Evolutionary conservation across 2,113 vertebrate species (phyloP).

Genomic region (Albula goreensis): DNA sequence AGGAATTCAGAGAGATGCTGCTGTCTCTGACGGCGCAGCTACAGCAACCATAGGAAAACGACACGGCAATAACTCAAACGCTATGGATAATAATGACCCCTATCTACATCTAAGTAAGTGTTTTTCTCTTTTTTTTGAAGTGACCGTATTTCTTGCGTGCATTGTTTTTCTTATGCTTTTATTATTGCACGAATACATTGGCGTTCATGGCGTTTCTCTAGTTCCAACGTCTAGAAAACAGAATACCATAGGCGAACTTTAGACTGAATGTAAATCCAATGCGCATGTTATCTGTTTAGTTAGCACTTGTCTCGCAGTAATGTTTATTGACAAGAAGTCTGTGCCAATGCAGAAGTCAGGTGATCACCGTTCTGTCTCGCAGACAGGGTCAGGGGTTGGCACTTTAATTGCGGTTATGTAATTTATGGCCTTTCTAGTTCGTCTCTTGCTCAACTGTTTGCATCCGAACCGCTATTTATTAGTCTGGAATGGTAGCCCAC

Average conservation of each 20-base stretch:
- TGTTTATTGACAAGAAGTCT: conserved; percentile 45
- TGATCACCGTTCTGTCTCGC: conserved; percentile 65
- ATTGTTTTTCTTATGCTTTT: background rate
- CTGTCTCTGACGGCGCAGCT: conserved; percentile 48
- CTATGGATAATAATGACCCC: conserved; percentile 72
- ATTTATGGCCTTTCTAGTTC: conserved; percentile 71
- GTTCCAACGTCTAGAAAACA: conserved; percentile 37
- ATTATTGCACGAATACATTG: background rate
- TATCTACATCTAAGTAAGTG: conserved; percentile 75
- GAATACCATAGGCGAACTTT: conserved; percentile 51
- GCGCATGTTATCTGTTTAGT: conserved; percentile 32
- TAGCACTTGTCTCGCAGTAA: conserved; percentile 26
- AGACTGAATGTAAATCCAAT: conserved; percentile 31
- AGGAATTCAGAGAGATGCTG: conserved; percentile 71
- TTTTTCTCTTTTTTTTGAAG: background rate
- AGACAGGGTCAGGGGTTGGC: conserved; percentile 78
- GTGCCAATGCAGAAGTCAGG: conserved; percentile 62
- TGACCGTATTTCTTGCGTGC: background rate
- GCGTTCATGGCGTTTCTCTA: conserved; percentile 44
- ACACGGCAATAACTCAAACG: conserved; percentile 53
- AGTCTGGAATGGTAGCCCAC: conserved; percentile 46
- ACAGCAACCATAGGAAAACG: conserved; percentile 51
- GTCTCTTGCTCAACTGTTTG: conserved; percentile 60
- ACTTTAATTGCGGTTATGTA: conserved; percentile 76
- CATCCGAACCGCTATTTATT: conserved; percentile 61